These are phyloP conservation scores for Cydia fagiglandana DNA, from an alignment of 1,140 invertebrate species.

Conservation along the genomic window DNA sequence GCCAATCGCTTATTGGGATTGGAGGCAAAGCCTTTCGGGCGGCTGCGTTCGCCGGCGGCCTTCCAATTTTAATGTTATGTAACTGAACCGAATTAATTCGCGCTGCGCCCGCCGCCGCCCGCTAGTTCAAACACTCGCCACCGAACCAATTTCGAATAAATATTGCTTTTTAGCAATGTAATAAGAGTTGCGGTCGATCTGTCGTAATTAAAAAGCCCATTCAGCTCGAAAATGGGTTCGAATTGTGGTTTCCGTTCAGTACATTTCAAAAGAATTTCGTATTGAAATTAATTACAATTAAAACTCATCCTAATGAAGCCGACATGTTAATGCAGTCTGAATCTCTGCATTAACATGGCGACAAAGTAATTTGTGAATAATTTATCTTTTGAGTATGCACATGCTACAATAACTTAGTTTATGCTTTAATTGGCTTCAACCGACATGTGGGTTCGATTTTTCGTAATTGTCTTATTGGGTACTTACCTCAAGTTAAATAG, in stretches of 20 bases:
- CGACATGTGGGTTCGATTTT: too few species aligned
- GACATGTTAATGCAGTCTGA: conserved; percentile 15
- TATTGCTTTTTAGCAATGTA: conserved; percentile 47
- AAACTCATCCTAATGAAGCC: not conserved
- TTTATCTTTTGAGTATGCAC: not conserved
- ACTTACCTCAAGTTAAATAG: not conserved
- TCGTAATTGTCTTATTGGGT: too few species aligned
- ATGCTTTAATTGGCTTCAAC: too few species aligned
- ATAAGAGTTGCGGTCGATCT: conserved; percentile 43
- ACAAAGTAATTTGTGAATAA: not conserved
- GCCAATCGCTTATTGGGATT: conserved; percentile 62
- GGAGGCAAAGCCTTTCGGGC: conserved; percentile 49
- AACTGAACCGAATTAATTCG: conserved; percentile 57
- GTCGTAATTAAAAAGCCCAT: conserved; percentile 51
- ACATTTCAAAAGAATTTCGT: conserved; percentile 17
- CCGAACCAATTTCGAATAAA: conserved; percentile 48
- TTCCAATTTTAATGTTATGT: conserved; percentile 66
- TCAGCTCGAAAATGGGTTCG: conserved; percentile 45
- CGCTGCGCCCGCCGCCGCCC: conserved; percentile 35
- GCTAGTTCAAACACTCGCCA: conserved; percentile 48
- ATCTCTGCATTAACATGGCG: not conserved
- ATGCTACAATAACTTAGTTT: not conserved
- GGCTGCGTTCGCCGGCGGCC: conserved; percentile 39
- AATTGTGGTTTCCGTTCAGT: conserved; percentile 40
- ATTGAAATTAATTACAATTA: conserved; percentile 5